Evolutionary conservation across 2,888 invertebrate species (phyloP), one percentile per base, ranked within the genome.

Genomic region (Macrosiphum euphorbiae): DNA sequence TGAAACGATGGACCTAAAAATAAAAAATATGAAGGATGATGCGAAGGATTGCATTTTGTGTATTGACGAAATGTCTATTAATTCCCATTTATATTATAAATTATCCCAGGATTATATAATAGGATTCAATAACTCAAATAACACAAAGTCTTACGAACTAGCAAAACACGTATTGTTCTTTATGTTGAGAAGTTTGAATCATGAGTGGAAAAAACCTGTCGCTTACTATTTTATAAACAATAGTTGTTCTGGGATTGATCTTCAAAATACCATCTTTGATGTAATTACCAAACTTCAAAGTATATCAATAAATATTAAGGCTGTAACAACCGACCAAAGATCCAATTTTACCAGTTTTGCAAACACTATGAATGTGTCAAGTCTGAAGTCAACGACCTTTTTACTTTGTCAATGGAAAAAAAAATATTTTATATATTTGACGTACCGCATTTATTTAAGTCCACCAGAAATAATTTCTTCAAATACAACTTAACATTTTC

Each of bases 21-120:
- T 86, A 28, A 87, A 41, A 55, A 52, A 85, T 28, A 55, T 92
- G 41, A 58, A 35, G 50, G 44, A n/a, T n/a, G 87, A 35, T 58
- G 44, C 55, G 8, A 86, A 50, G n/a, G 35, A 86, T 58, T 92
- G 87, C 44, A 44, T 87, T 52, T 87, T 92, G 58, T 58, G 85
- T 92, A 85, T 55, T 61, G 92, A 87, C n/a, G 92, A 92, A 86
- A 92, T 92, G 92, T n/a, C 61, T 10, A 61, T 92, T 28, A 92
- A 58, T 8, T 86, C 84, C 35, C 92, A 92, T 86, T 20, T 92
- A 35, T 92, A 28, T 92, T 92, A 92, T 87, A 86, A 50, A 58
- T 35, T 84, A 58, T 13, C 35, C 61, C 41, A 58, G n/a, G 87
- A 87, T 58, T 35, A 3, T 16, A 92, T 86, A 28, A 55, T 86